Conservation (phyloP, 2,797 vertebrate genomes). For the Balearica regulorum region DNA sequence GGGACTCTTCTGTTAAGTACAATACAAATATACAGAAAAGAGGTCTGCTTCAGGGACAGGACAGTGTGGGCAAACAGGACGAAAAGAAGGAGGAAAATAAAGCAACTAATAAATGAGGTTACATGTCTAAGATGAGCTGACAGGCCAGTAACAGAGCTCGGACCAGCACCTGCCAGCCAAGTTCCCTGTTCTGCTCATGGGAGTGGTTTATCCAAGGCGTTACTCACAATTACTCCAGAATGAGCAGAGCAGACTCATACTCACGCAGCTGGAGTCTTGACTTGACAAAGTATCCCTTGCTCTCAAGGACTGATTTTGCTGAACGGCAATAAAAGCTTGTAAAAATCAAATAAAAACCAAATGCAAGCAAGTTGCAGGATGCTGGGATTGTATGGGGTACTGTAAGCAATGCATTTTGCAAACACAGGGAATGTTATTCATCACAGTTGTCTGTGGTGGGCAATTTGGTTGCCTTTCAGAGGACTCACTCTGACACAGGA, state of each 20-base stretch:
- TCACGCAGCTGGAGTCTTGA: neutral
- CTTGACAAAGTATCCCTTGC: neutral
- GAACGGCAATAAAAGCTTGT: neutral
- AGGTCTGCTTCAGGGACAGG: neutral
- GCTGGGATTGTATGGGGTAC: neutral
- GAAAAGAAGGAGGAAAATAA: neutral
- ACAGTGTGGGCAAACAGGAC: neutral
- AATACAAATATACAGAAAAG: neutral
- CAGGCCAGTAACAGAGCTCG: neutral
- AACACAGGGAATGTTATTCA: neutral
- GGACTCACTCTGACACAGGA: neutral
- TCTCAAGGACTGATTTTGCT: neutral
- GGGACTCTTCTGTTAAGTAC: neutral
- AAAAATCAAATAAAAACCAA: constrained; percentile 7
- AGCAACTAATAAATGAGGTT: neutral
- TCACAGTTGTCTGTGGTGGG: neutral
- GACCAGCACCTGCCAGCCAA: neutral
- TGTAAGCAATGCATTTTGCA: neutral
- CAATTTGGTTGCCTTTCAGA: neutral
- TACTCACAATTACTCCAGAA: neutral
- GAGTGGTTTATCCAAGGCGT: neutral
- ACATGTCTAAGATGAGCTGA: neutral
- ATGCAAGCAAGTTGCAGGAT: neutral
- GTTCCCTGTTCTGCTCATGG: neutral
- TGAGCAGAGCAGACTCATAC: neutral